Evolutionary conservation across 2,797 vertebrate genomes (phyloP).

Genomic region (Catharus ustulatus): DNA sequence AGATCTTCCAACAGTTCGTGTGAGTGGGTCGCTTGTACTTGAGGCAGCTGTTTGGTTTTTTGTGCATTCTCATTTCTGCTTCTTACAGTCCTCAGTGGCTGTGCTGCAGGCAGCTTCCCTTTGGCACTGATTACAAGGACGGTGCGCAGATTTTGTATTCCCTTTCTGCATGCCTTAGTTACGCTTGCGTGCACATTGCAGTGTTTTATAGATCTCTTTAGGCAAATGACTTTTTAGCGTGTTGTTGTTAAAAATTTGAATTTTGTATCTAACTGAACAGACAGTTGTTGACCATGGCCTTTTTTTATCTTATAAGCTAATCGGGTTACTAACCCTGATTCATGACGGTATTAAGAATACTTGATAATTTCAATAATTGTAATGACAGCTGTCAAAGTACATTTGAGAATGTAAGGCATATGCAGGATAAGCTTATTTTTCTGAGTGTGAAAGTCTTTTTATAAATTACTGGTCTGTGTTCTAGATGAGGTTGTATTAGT

Average conservation of each 20-base stretch:
- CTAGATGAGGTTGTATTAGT: background rate
- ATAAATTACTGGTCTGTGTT: background rate
- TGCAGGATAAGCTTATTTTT: background rate
- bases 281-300: background rate
- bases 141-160: background rate
- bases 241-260: background rate
- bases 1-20: background rate
- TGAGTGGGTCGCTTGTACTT: background rate
- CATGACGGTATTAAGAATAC: background rate
- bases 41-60: background rate
- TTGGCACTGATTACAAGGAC: background rate
- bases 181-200: background rate
- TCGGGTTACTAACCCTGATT: background rate
- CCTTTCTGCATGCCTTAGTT: background rate
- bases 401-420: background rate
- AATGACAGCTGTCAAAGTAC: background rate
- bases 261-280: background rate
- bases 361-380: background rate
- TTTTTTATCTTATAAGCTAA: background rate
- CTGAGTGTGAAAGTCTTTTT: background rate
- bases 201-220: background rate
- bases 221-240: background rate
- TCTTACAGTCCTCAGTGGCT: fast-evolving
- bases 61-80: background rate
- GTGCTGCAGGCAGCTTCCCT: background rate